Base-by-base conservation (phyloP, 2,113 vertebrate species). In the Rana temporaria region DNA sequence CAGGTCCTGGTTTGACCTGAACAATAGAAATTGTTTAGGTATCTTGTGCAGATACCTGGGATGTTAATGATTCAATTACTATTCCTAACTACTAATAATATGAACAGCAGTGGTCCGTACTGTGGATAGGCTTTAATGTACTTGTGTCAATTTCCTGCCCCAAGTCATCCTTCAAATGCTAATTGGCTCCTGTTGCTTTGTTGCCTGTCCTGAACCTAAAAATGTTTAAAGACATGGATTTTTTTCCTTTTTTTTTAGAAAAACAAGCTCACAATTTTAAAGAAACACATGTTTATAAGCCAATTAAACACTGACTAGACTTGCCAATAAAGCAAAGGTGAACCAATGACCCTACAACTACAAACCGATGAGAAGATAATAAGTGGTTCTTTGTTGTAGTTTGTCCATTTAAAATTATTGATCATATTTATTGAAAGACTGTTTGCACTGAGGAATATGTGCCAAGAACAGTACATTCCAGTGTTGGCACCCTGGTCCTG, bases 21-120 rank as follows among this genome's bases (percentile, higher is more conserved):
- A 88, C 86, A 86, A 88, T 87, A 84, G 86, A 52, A 85, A 22
- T 38, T 68, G 60, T 88, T 84, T 89, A 82, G 78, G 66, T 80
- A 85, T 85, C 71, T 85, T 64, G 82, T 74, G 17, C 63, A 32
- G 60, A 82, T 85, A 84, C 80, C 82, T 76, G 81, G 32, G 78
- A 86, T 42, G 4, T 82, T 87, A 86, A 24, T 84, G 80, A 75
- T 81, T 86, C 84, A 84, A 85, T 84, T 87, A 79, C 85, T 78
- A 59, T 81, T 32, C 86, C 85, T 84, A 56, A 80, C 72, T 32
- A 19, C 34, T 70, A 32, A 53, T 70, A 60, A 52, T 63, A 5
- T 56, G 84, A 88, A 84, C 70, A 85, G 18, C 74, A 30, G 9
- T 42, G 87, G 88, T 71, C 79, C 86, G 5, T 78, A 66, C 52